phyloP scores from a whole-genome alignment of 2,113 vertebrate species.

The Perca schrenkii region DNA sequence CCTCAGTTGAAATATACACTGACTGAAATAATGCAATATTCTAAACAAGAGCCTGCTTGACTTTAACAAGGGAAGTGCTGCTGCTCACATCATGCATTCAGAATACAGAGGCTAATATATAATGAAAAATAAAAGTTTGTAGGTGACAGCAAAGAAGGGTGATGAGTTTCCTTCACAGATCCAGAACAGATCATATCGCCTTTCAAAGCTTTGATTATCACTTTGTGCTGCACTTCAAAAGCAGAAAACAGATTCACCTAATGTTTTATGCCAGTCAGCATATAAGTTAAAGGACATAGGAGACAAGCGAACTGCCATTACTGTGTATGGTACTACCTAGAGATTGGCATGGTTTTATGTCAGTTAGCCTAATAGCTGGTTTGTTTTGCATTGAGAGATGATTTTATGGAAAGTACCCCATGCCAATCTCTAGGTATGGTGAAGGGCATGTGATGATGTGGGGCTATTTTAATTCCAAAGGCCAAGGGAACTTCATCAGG shows the following conservation, averaged over 20 bases:
- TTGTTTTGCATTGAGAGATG: too few relatives aligned
- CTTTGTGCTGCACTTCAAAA: constrained; percentile 6
- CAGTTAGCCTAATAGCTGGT: too few relatives aligned
- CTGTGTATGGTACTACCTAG: not conserved
- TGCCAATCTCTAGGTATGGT: too few relatives aligned
- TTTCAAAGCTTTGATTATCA: not conserved
- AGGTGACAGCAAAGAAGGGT: not conserved
- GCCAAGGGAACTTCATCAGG: too few relatives aligned
- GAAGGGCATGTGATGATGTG: too few relatives aligned
- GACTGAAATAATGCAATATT: constrained; percentile 33
- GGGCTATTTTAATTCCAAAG: too few relatives aligned
- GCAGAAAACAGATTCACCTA: constrained; percentile 2
- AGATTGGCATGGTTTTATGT: too few relatives aligned
- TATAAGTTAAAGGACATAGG: not conserved
- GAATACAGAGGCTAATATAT: not conserved
- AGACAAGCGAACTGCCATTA: not conserved
- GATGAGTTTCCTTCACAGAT: constrained; percentile 5
- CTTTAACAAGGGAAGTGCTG: not conserved
- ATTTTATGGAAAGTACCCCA: too few relatives aligned
- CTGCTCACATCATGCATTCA: not conserved
- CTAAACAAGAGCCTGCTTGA: constrained; percentile 3
- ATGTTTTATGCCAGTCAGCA: not conserved
- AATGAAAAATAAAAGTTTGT: not conserved
- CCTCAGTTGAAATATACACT: not conserved
- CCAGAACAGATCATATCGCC: not conserved